Base-by-base conservation (phyloP, 2,113 vertebrate species). In the Alligator mississippiensis region DNA sequence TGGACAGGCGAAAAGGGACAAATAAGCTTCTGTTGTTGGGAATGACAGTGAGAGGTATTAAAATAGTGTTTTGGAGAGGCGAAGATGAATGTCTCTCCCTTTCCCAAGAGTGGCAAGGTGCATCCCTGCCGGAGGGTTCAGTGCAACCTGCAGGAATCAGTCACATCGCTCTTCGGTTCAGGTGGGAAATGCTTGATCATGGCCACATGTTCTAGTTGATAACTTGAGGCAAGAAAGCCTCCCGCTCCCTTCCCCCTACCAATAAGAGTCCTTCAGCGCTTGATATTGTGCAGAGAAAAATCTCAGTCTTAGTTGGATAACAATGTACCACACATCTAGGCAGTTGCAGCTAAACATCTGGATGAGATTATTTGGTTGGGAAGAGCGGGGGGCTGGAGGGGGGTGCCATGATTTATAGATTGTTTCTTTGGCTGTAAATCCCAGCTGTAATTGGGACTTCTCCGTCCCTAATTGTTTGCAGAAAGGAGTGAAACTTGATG, bases 391-490 rank as follows among this genome's bases (percentile, higher is more conserved):
- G 27, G 47, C 93, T 30, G 85, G 68, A 30, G 61, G 61, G 89
- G 93, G 96, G 94, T 85, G 60, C 58, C 17, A 38, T 97, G 97
- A 98, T 98, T 98, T 98, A 98, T 91, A 95, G 96, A 96, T 97
- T 93, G 59, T 95, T 97, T 90, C 96, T 97, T 87, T 96, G 97
- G 98, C 97, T 97, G 97, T 98, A 97, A 98, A 98, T 98, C 97
- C 97, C 96, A 93, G 94, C 96, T 97, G 97, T 97, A 97, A 98
- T 97, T 98, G 97, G 97, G 97, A 97, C 96, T 98, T 97, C 95
- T 97, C 93, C 95, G 95, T 97, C 94, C 95, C 96, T 97, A 96
- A 97, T 95, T 97, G 94, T 94, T 97, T 95, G 55, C 82, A 83
- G 97, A 96, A 96, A 95, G 92, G 96, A 95, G 94, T 5, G 13